Conservation (phyloP, 2,888 invertebrate genomes). For the Xestia ashworthii region DNA sequence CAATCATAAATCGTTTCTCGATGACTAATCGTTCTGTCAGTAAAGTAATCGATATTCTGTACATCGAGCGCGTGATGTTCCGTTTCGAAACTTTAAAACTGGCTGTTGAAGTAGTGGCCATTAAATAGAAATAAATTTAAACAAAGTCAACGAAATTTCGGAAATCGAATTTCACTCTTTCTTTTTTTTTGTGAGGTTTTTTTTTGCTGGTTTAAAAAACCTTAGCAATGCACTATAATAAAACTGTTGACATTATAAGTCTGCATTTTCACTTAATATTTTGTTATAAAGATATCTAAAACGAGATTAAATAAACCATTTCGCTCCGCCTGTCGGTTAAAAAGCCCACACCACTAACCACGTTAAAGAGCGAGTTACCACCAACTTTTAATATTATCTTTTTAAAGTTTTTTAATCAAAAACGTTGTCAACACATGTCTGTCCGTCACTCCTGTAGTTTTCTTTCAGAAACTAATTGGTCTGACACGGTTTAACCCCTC, state of each 20-base stretch:
- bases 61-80: conserved; percentile 66
- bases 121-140: conserved; percentile 6
- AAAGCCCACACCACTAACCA: conserved; percentile 49
- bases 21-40: conserved; percentile 82
- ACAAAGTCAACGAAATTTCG: background rate
- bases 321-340: conserved; percentile 30
- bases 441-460: conserved; percentile 81
- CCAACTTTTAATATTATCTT: conserved; percentile 70
- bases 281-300: background rate
- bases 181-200: background rate
- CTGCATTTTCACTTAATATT: background rate
- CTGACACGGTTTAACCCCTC: conserved; percentile 84
- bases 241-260: too few species aligned
- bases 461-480: conserved; percentile 89
- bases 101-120: conserved; percentile 43
- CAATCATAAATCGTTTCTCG: conserved; percentile 74
- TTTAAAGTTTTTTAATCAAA: conserved; percentile 77
- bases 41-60: conserved; percentile 77
- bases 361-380: conserved; percentile 60
- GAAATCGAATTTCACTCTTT: conserved; percentile 13
- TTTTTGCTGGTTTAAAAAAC: background rate
- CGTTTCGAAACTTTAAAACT: conserved; percentile 64
- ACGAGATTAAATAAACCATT: conserved; percentile 40
- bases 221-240: background rate
- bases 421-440: conserved; percentile 83